phyloP scores from a whole-genome alignment of 2,888 invertebrate species.

The Caenorhabditis becei region DNA sequence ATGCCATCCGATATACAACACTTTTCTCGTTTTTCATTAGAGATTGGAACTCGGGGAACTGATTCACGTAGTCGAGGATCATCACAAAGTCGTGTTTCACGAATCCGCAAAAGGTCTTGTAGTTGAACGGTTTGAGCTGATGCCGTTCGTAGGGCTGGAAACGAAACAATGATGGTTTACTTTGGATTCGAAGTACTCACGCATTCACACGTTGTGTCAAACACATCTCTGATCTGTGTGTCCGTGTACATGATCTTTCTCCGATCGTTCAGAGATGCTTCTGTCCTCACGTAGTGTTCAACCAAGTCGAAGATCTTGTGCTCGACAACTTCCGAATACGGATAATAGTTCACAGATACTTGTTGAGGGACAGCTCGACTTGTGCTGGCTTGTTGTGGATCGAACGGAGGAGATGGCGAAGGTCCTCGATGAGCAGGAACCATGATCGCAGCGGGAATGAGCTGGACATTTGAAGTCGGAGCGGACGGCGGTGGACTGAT shows the following conservation, averaged over 20 bases:
- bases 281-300: conserved; percentile 61
- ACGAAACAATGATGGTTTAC: not conserved
- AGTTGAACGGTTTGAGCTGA: conserved; percentile 66
- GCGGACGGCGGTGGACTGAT: conserved; percentile 28
- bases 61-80: conserved; percentile 68
- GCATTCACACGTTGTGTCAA: conserved; percentile 67
- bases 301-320: conserved; percentile 47
- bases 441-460: conserved; percentile 20
- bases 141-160: conserved; percentile 66
- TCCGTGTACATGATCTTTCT: conserved; percentile 71
- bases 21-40: conserved; percentile 64
- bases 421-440: conserved; percentile 8
- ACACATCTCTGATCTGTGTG: conserved; percentile 65
- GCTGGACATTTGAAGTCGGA: conserved; percentile 14
- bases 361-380: conserved; percentile 24
- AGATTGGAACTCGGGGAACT: conserved; percentile 66
- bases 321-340: conserved; percentile 27
- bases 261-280: conserved; percentile 68
- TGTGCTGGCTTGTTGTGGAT: conserved; percentile 52
- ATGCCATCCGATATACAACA: conserved; percentile 66
- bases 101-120: conserved; percentile 66
- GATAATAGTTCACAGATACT: conserved; percentile 27
- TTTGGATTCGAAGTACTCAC: conserved; percentile 51
- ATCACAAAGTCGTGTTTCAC: conserved; percentile 69
- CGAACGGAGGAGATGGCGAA: conserved; percentile 47